Base-by-base conservation (phyloP, 2,797 vertebrate genomes). In the Scleropages formosus region DNA sequence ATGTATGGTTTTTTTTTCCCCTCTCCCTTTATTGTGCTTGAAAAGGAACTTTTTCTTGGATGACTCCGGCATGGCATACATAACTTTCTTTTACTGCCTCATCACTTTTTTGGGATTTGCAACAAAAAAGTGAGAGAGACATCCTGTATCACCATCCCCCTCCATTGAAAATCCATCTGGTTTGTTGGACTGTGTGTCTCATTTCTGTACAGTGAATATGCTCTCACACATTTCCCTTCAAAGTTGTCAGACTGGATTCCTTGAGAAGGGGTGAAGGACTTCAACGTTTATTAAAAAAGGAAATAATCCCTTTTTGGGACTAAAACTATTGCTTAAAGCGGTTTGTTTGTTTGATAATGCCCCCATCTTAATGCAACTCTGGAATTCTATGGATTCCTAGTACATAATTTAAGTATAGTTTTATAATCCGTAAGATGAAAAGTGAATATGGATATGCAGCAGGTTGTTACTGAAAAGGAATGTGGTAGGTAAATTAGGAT, bases 31-130 rank as follows among this genome's bases (percentile, higher is more conserved):
- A 84, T 87, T 87, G 90, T 92, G 94, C 92, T 96, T 96, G 94
- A 94, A 94, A 92, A 94, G 93, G 93, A 94, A 93, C 87, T 80
- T 39, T n/a, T 93, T 85, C 82, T 93, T 88, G 91, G 94, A 95
- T 91, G 93, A 95, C 92, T 95, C 91, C 94, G 95, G 96, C 96
- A 98, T 99, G 96, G 90, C 92, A 94, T 94, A 94, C 95, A 94
- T 96, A 86, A 90, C 92, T 94, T 90, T 92, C 92, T 95, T 92
- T 91, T 92, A 89, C 92, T 89, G 90, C 92, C 89, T 93, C 91
- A 92, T 95, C 93, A 96, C 95, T 95, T 98, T 95, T 97, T 96
- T 95, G 93, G 93, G 93, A 93, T 39, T 93, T 89, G 88, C 86
- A 89, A 89, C 93, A 94, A 96, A 96, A 96, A 96, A 95, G 93